Base-by-base conservation (phyloP, 2,888 invertebrate species). In the Agrochola circellaris region DNA sequence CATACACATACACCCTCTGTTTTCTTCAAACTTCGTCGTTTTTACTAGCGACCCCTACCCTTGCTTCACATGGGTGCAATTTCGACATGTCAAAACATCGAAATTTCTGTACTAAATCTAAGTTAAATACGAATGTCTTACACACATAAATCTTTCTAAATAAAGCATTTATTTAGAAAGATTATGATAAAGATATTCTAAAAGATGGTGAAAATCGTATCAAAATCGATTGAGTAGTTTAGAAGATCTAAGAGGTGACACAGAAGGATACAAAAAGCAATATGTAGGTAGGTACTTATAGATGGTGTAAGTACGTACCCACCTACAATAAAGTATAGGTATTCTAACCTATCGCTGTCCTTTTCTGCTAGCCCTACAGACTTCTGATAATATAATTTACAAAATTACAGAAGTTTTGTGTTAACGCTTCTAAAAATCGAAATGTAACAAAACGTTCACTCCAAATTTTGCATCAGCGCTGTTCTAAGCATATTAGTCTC, bases 401-500 rank as follows among this genome's bases (percentile, higher is more conserved):
- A 23, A 23, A 51, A n/a, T 51, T 51, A 17, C 11, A 68, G 17
- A n/a, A 23, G 17, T 11, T 7, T n/a, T 34, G 23, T 67, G n/a
- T 30, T 9, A 56, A 7, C 11, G 7, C 17, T 56, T 11, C 17
- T 20, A 58, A n/a, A 54, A 58, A 58, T 34, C n/a, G 4, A 13
- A 67, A 67, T 23, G 3, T 34, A 56, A 56, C n/a, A n/a, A 73
- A 48, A 58, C 8, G 6, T 17, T 23, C 17, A 34, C 34, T 61
- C 1, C 6, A 54, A 66, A 65, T n/a, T 82, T 75, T 75, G 69
- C 62, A 64, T 45, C 38, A 64, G 30, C 48, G 23, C 58, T 75
- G 17, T 71, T 45, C 61, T 61, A n/a, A 73, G 61, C 71, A 81
- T 87, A 89, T 89, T 88, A 87, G 86, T 84, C 75, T 88, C 81